phyloP scores from a whole-genome alignment of 2,113 vertebrate species.

The Lates calcarifer region DNA sequence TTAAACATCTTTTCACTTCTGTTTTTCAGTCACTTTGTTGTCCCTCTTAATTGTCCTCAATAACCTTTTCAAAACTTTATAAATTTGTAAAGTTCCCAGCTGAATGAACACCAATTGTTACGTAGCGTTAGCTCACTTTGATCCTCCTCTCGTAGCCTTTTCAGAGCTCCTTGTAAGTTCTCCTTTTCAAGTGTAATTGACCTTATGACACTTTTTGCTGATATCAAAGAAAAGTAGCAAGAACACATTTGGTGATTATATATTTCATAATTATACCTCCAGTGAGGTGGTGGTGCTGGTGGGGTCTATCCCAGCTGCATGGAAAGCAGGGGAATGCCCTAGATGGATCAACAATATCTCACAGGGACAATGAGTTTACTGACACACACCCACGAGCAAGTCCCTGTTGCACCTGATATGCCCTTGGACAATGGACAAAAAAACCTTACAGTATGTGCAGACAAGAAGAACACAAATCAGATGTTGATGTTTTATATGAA shows the following conservation, averaged over 20 bases:
- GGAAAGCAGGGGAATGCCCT: not conserved
- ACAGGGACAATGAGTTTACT: not conserved
- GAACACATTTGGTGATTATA: not conserved
- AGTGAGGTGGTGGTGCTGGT: too few species aligned
- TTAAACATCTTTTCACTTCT: conserved; percentile 18
- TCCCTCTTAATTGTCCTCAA: not conserved
- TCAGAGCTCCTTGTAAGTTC: not conserved
- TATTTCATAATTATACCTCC: too few species aligned
- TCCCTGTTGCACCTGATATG: not conserved
- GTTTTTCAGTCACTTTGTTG: not conserved
- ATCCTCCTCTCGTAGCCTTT: not conserved
- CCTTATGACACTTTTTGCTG: not conserved
- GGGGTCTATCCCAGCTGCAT: not conserved
- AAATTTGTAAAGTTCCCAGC: too few species aligned
- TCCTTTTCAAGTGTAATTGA: not conserved
- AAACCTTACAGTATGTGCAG: not conserved
- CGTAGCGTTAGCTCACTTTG: not conserved
- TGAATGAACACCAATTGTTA: not conserved
- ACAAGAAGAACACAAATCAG: not conserved
- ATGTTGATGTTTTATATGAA: not conserved
- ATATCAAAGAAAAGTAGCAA: not conserved
- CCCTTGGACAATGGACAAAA: not conserved
- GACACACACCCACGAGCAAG: not conserved
- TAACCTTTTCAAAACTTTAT: not conserved
- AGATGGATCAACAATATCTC: not conserved